Conservation (phyloP, 2,888 invertebrate species). For the Diplolepis rosae region DNA sequence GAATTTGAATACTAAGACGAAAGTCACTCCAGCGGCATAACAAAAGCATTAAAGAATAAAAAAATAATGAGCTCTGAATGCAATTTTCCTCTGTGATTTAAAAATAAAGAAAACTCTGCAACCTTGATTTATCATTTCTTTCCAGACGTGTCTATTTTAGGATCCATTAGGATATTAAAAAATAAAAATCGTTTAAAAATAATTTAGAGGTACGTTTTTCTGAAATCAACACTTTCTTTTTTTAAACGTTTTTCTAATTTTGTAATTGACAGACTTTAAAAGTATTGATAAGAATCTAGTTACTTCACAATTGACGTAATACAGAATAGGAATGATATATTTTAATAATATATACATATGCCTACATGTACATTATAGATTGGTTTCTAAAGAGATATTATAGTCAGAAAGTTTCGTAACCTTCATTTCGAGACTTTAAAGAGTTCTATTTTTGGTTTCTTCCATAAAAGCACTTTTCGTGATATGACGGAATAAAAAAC, state of each 20-base stretch:
- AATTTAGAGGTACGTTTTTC: too few species aligned
- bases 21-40: not conserved
- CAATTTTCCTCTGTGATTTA: not conserved
- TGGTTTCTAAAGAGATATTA: not conserved
- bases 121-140: slow-evolving; percentile 1
- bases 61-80: not conserved
- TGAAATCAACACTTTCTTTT: slow-evolving; percentile 12
- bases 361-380: not conserved
- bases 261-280: too few species aligned
- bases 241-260: not conserved
- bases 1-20: not conserved
- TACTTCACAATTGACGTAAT: too few species aligned
- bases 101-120: not conserved
- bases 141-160: not conserved
- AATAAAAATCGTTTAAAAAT: too few species aligned
- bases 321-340: too few species aligned
- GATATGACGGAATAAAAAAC: not conserved
- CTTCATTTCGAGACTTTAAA: not conserved
- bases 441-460: not conserved
- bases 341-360: too few species aligned
- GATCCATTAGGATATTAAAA: slow-evolving; percentile 8
- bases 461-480: not conserved
- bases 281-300: too few species aligned
- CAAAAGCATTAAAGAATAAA: not conserved
- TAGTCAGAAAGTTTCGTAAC: not conserved